Evolutionary conservation across 2,113 vertebrate genomes (phyloP).

Genomic region (Lepisosteus oculatus): DNA sequence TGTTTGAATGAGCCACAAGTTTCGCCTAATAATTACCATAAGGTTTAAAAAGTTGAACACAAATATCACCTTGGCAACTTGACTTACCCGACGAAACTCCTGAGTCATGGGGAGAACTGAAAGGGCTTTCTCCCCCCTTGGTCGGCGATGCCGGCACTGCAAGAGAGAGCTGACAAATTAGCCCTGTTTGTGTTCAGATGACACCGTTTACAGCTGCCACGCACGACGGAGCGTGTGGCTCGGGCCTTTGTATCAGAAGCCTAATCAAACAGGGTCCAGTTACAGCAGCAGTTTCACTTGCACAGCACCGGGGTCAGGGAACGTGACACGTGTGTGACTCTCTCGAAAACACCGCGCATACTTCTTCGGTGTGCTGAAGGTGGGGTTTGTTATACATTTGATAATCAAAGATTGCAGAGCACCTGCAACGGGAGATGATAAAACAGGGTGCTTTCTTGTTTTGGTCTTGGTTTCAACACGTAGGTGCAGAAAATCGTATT

Average conservation of each 20-base stretch:
- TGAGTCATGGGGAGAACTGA: not conserved
- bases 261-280: not conserved
- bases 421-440: too few relatives aligned
- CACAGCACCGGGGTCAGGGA: not conserved
- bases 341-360: not conserved
- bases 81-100: not conserved
- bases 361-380: too few relatives aligned
- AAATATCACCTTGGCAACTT: slow-evolving; percentile 12
- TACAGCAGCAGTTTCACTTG: not conserved
- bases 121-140: not conserved
- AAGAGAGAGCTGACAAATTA: slow-evolving; percentile 13
- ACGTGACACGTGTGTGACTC: too few relatives aligned
- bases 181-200: not conserved
- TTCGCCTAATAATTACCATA: slow-evolving; percentile 11
- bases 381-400: too few relatives aligned
- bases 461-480: too few relatives aligned
- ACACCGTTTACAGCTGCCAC: not conserved
- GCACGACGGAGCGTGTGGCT: not conserved
- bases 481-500: too few relatives aligned
- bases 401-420: too few relatives aligned
- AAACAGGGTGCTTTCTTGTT: too few relatives aligned
- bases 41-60: not conserved
- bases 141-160: not conserved
- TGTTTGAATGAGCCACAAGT: slow-evolving; percentile 9
- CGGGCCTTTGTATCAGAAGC: not conserved